phyloP scores from a whole-genome alignment of 2,888 invertebrate genomes.

The Lamellibrachia columna region DNA sequence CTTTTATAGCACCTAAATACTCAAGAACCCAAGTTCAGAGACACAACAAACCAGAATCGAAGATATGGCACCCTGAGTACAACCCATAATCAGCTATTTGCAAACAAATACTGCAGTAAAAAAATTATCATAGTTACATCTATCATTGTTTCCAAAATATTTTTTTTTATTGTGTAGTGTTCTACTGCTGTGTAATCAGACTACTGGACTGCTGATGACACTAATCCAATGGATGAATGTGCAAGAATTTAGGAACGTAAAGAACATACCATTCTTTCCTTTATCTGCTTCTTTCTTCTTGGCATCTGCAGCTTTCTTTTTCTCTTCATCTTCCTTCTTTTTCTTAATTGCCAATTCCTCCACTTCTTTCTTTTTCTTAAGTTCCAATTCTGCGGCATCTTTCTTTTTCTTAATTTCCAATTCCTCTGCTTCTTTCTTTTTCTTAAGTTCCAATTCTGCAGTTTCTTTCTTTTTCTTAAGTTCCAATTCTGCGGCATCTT shows the following conservation, averaged over 20 bases:
- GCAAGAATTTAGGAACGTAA: not conserved
- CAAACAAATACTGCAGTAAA: not conserved
- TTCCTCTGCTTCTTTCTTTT: conserved; percentile 20
- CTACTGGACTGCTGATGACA: too few species aligned
- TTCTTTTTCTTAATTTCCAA: conserved; percentile 26
- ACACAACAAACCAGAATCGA: too few species aligned
- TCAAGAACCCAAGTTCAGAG: too few species aligned
- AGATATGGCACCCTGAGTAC: too few species aligned
- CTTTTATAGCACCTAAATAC: too few species aligned
- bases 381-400: conserved; percentile 7
- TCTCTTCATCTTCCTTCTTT: not conserved
- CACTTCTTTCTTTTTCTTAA: conserved; percentile 22
- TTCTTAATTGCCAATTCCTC: not conserved
- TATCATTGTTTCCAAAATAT: not conserved
- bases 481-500: not conserved
- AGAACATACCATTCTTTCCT: conserved; percentile 17
- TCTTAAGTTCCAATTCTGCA: not conserved
- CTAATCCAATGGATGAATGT: too few species aligned
- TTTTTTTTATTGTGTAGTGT: too few species aligned
- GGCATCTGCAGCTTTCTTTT: conserved; percentile 27
- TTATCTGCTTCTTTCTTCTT: conserved; percentile 29
- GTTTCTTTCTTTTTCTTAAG: conserved; percentile 28
- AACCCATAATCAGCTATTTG: not conserved
- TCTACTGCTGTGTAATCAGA: too few species aligned
- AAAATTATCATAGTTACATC: not conserved